These are phyloP conservation scores for Adelosebastes latens DNA, from an alignment of 2,797 vertebrate species.

Conservation along the genomic window DNA sequence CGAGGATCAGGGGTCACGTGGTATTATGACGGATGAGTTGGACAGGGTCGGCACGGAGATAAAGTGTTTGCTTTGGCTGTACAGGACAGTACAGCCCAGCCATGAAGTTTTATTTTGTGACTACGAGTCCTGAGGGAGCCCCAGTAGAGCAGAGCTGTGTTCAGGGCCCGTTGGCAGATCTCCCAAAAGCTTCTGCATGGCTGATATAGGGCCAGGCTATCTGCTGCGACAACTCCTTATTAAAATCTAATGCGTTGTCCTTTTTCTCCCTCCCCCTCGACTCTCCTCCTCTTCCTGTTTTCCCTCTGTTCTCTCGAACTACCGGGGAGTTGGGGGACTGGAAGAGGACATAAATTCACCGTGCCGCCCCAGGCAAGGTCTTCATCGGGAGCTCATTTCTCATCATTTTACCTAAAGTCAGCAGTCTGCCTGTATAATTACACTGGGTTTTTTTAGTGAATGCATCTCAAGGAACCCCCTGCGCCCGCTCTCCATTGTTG, in stretches of 20 bases:
- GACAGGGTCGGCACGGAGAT: slow-evolving; percentile 29
- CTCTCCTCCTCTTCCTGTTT: slow-evolving; percentile 38
- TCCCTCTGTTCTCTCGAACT: slow-evolving; percentile 30
- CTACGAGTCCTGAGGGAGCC: slow-evolving; percentile 43
- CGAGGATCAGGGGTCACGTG: slow-evolving; percentile 29
- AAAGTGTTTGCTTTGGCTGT: slow-evolving; percentile 20
- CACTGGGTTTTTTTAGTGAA: slow-evolving; percentile 63
- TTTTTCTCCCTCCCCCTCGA: slow-evolving; percentile 43
- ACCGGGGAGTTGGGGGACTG: slow-evolving; percentile 27
- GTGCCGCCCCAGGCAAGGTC: slow-evolving; percentile 80
- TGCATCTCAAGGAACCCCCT: slow-evolving; percentile 42
- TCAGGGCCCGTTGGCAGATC: slow-evolving; percentile 66
- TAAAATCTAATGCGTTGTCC: slow-evolving; percentile 78
- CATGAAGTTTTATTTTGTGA: slow-evolving; percentile 50
- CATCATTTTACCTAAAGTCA: slow-evolving; percentile 82
- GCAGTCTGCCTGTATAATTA: slow-evolving; percentile 79
- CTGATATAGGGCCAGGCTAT: slow-evolving; percentile 73
- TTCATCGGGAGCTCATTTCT: slow-evolving; percentile 79
- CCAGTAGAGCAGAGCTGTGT: slow-evolving; percentile 60
- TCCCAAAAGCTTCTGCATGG: slow-evolving; percentile 66
- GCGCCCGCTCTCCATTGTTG: slow-evolving; percentile 22
- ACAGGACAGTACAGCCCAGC: slow-evolving; percentile 4
- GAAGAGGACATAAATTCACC: slow-evolving; percentile 78
- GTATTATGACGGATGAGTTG: neutral
- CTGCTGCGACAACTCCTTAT: slow-evolving; percentile 81